Conservation (phyloP, 2,113 vertebrate species). For the Rhea pennata region DNA sequence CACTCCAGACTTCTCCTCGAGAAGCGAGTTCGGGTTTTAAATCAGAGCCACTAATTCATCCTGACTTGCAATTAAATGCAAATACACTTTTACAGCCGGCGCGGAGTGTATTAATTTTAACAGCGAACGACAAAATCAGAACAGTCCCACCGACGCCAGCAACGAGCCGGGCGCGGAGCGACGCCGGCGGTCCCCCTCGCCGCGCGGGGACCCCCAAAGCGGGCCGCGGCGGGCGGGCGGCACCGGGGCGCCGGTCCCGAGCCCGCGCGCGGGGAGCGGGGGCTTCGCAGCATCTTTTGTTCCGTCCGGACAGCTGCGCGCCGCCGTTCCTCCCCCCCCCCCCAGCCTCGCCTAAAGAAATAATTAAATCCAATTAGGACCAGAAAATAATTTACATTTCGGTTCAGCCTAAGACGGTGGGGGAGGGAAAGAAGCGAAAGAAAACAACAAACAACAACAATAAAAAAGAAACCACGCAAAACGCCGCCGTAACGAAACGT, state of each 20-base stretch:
- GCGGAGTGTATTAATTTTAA: conserved; percentile 83
- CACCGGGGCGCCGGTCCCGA: too few relatives aligned
- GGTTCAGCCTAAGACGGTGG: conserved; percentile 68
- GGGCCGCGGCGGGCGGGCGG: too few relatives aligned
- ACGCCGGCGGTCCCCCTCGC: too few relatives aligned
- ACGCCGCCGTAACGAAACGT: too few relatives aligned
- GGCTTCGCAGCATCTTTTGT: conserved; percentile 71
- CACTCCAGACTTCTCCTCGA: conserved; percentile 62
- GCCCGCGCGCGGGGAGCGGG: conserved; percentile 30
- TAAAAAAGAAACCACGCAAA: not conserved
- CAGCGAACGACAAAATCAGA: conserved; percentile 81
- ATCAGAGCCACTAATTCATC: conserved; percentile 79
- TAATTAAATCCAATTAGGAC: conserved; percentile 85
- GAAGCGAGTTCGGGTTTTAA: conserved; percentile 72
- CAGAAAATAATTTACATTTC: conserved; percentile 83
- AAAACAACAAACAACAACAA: not conserved
- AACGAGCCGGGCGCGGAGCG: conserved; percentile 48
- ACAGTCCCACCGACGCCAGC: conserved; percentile 79
- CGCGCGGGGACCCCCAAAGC: too few relatives aligned
- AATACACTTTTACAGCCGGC: conserved; percentile 80
- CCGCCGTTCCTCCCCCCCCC: conserved; percentile 72
- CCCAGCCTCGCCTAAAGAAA: conserved; percentile 68
- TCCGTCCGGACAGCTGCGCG: conserved; percentile 66
- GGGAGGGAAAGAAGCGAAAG: not conserved
- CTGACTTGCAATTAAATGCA: conserved; percentile 82